These are phyloP conservation scores for Willisornis vidua DNA, from an alignment of 2,113 vertebrate species.

Conservation along the genomic window DNA sequence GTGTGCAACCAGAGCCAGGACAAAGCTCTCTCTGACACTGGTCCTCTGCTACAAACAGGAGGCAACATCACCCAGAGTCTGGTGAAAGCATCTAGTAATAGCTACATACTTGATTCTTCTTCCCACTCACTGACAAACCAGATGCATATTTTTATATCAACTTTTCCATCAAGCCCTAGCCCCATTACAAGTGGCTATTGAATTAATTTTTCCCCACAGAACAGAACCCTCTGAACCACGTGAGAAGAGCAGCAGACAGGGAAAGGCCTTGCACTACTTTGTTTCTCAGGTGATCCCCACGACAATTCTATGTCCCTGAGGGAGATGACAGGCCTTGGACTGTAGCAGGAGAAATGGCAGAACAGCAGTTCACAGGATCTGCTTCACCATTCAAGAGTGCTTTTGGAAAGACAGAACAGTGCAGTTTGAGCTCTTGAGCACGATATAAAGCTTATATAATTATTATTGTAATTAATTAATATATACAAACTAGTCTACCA, in stretches of 20 bases:
- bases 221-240: neutral
- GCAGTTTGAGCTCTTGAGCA: neutral
- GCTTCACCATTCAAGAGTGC: neutral
- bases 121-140: neutral
- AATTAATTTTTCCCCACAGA: neutral
- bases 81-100: neutral
- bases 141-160: neutral
- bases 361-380: neutral
- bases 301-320: neutral
- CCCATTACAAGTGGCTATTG: neutral
- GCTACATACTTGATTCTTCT: neutral
- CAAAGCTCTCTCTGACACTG: neutral
- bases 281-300: neutral
- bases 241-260: neutral
- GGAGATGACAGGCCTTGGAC: neutral
- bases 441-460: neutral
- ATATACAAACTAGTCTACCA: neutral
- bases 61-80: neutral
- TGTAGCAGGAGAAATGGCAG: neutral
- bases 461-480: neutral
- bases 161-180: neutral
- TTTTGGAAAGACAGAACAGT: neutral
- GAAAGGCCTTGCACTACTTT: neutral
- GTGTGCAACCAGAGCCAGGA: neutral
- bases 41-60: neutral